Conservation (phyloP, 2,113 vertebrate genomes). For the Pituophis catenifer region DNA sequence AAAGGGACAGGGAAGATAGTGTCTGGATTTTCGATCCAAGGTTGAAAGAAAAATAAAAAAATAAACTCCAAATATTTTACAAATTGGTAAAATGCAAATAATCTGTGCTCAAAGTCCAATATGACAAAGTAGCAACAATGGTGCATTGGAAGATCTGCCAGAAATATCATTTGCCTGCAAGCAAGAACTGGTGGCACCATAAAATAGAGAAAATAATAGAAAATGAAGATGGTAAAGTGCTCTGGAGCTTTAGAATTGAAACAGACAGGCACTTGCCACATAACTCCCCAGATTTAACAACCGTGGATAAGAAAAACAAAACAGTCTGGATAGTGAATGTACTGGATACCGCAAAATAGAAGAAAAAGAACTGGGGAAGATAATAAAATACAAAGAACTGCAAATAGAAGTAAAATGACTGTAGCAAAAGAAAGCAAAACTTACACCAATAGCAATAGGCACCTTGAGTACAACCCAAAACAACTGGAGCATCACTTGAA, state of each 20-base stretch:
- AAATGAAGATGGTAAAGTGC: background rate
- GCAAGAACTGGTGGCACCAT: background rate
- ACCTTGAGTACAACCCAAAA: too few species aligned
- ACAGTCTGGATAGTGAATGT: too few species aligned
- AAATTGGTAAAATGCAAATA: background rate
- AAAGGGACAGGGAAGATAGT: background rate
- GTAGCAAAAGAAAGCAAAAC: too few species aligned
- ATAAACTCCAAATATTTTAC: background rate
- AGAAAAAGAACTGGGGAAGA: too few species aligned
- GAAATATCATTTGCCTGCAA: background rate
- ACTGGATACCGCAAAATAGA: too few species aligned
- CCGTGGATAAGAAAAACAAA: too few species aligned
- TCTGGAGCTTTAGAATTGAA: background rate
- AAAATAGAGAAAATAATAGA: background rate
- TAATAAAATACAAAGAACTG: too few species aligned
- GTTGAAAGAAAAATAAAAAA: background rate
- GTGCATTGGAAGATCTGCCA: background rate
- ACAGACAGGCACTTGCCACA: background rate
- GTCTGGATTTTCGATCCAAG: background rate
- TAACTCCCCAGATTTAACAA: background rate
- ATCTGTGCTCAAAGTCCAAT: background rate
- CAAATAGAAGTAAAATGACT: too few species aligned
- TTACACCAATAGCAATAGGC: too few species aligned
- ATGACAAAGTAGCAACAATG: background rate
- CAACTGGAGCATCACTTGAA: too few species aligned